Evolutionary conservation across 1,140 invertebrate species (phyloP).

Genomic region (Cotesia glomerata): DNA sequence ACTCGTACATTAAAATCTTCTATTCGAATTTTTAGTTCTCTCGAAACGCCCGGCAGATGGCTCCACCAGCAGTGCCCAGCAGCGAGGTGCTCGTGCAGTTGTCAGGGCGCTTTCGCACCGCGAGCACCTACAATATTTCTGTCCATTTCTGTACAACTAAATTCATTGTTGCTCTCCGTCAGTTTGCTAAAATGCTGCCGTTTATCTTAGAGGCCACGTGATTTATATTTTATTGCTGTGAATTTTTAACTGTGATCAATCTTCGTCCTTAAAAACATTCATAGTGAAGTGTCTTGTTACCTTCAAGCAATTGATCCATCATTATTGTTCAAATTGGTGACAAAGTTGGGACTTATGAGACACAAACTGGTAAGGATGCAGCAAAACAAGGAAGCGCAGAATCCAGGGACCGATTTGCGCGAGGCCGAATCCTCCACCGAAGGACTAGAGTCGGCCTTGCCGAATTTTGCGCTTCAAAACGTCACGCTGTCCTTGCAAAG

Average conservation of each 20-base stretch:
- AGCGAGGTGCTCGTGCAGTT: constrained; percentile 57
- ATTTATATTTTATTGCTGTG: background rate
- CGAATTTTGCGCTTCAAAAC: constrained; percentile 56
- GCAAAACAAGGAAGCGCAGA: constrained; percentile 44
- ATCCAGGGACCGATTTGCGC: constrained; percentile 31
- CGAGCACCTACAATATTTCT: constrained; percentile 46
- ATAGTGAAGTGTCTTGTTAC: background rate
- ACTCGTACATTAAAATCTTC: constrained; percentile 12
- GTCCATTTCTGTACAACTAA: background rate
- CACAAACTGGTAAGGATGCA: constrained; percentile 38
- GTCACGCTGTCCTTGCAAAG: constrained; percentile 76
- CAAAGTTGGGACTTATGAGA: constrained; percentile 13
- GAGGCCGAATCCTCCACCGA: constrained; percentile 40
- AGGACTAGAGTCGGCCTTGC: constrained; percentile 39
- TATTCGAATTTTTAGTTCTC: constrained; percentile 27
- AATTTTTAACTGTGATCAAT: background rate
- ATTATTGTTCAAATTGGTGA: background rate
- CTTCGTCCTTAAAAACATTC: background rate
- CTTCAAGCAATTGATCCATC: background rate
- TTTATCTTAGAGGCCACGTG: too few relatives aligned
- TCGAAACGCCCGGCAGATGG: constrained; percentile 59
- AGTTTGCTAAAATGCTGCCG: too few relatives aligned
- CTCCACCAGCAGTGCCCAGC: constrained; percentile 61
- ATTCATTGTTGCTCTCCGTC: too few relatives aligned
- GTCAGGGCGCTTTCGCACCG: constrained; percentile 57